Percentiles rank a stretch among this genome's conserved stretches.
Evolutionary conservation across 1,140 invertebrate genomes (phyloP).

Genomic region (Drosophila ogumai): DNA sequence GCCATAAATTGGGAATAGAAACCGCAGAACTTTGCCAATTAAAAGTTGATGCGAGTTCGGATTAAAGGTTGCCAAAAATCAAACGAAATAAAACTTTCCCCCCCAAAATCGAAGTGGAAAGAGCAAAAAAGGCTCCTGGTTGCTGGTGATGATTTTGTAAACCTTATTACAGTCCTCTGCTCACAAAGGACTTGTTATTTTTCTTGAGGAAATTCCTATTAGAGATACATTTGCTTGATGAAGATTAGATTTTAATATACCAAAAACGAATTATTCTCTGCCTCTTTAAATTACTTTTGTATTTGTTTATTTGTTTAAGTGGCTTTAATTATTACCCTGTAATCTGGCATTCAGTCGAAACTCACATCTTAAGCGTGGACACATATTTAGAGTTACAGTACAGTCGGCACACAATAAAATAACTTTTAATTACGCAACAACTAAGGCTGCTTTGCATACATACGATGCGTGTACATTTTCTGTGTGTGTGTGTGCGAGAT

Average conservation of each 20-base stretch:
- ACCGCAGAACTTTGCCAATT: constrained; percentile 69
- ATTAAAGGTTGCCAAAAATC: constrained; percentile 61
- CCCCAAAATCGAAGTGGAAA: constrained; percentile 3
- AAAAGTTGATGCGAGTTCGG: constrained; percentile 61
- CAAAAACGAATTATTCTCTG: neutral
- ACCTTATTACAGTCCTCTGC: neutral
- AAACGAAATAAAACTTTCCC: constrained; percentile 41
- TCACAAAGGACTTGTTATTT: too few species aligned
- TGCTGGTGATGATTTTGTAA: neutral
- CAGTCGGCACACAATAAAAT: constrained; percentile 73
- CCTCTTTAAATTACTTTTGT: neutral
- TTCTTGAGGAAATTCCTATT: neutral
- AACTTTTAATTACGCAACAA: constrained; percentile 81
- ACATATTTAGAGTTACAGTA: constrained; percentile 16
- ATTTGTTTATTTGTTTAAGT: neutral
- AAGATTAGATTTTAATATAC: neutral
- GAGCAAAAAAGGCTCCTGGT: neutral
- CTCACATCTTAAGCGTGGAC: neutral
- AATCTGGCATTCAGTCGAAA: too few species aligned
- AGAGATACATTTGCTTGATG: too few species aligned
- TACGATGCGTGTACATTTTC: neutral
- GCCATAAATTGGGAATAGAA: constrained; percentile 15
- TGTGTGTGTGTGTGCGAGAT: constrained; percentile 12
- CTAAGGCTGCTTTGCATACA: constrained; percentile 52
- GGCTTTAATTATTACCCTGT: neutral